phyloP scores from a whole-genome alignment of 2,113 vertebrate species.

The Vombatus ursinus region DNA sequence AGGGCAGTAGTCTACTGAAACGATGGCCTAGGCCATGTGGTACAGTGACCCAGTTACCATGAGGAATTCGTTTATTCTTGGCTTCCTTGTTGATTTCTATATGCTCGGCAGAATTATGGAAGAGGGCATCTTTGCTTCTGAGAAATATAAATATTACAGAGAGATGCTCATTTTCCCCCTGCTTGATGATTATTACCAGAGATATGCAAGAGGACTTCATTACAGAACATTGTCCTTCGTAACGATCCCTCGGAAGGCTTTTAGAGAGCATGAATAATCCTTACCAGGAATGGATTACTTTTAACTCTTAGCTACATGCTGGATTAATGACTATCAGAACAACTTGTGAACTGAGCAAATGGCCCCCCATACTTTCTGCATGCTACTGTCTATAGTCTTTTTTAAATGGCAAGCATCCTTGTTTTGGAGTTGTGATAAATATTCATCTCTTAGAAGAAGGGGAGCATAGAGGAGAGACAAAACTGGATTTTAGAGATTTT shows the following conservation, averaged over 20 bases:
- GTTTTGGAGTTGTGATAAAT: neutral
- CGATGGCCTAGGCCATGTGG: conserved; percentile 50
- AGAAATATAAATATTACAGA: conserved; percentile 77
- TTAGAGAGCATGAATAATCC: conserved; percentile 6
- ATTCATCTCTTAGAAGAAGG: neutral
- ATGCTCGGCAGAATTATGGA: conserved; percentile 68
- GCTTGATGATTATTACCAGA: conserved; percentile 73
- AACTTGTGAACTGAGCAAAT: neutral
- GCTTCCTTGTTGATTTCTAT: conserved; percentile 69
- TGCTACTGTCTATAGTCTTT: neutral
- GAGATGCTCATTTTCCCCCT: conserved; percentile 75
- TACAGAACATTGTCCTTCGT: conserved; percentile 58
- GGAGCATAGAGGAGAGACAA: neutral
- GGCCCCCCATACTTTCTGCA: neutral
- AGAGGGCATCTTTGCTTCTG: conserved; percentile 76
- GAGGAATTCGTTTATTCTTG: conserved; percentile 70
- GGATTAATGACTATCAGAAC: neutral
- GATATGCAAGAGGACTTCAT: conserved; percentile 73
- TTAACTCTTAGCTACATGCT: conserved; percentile 36
- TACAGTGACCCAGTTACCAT: conserved; percentile 79
- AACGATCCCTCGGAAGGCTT: conserved; percentile 45
- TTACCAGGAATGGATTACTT: neutral
- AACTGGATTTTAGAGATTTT: neutral
- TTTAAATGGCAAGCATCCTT: neutral
- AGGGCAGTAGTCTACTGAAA: neutral